Base-by-base conservation (phyloP, 1,140 invertebrate species). In the Orius laevigatus region DNA sequence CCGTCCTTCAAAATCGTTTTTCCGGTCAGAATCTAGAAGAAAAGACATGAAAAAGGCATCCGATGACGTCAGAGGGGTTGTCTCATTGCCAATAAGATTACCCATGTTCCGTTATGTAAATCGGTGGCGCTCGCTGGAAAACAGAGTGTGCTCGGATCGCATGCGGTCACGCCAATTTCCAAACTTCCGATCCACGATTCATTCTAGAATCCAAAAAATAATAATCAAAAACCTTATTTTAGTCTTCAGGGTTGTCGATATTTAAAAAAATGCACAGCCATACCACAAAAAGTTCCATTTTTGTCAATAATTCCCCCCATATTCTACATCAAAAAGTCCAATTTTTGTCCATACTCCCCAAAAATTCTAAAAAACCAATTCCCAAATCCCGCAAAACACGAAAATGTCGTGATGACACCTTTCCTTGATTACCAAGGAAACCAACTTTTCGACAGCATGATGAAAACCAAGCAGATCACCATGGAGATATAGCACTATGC, bases 121-220 rank as follows among this genome's bases (percentile, higher is more conserved):
- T 85, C 85, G 19, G 79, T 83, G 15, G 87, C 84, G 66, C 81
- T 86, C 34, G 81, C 75, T 53, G 84, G 84, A 57, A 91, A 67
- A 53, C 83, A 80, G 53, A 90, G 72, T 50, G 72, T 75, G 52
- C 81, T 75, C 12, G 90, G 89, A 60, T 91, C 79, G 56, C 78
- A 76, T 20, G 80, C 76, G 12, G 88, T 91, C 9, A 93, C 80
- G 32, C 91, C 91, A 58, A 94, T 86, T 68, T 92, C 86, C 59
- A 95, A 78, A 54, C 82, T 89, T 16, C 89, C 89, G 65, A 81
- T 89, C 87, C 89, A 93, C 35, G 79, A 73, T 58, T 74, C 75
- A 51, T 81, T 74, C 79, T 83, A 36, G 44, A 55, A 45, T 18
- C 35, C 41, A 49, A 53, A 46, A n/a, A n/a, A n/a, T n/a, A n/a